Percentiles rank a stretch among this genome's conserved stretches.
phyloP scores from a whole-genome alignment of 2,888 invertebrate species.

The Diarsia dahlii region DNA sequence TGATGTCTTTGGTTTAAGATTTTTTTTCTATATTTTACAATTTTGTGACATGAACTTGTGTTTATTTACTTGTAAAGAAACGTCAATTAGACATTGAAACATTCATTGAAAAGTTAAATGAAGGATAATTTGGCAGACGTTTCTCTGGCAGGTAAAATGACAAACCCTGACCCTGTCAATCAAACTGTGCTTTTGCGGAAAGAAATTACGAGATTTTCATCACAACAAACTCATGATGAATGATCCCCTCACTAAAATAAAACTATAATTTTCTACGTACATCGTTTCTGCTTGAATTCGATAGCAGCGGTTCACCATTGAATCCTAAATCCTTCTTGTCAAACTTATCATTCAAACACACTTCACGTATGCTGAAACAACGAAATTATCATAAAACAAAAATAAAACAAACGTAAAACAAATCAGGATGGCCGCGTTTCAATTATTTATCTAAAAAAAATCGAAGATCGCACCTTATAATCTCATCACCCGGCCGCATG shows the following conservation, averaged over 20 bases:
- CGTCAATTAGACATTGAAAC: constrained; percentile 28
- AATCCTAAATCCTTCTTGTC: constrained; percentile 83
- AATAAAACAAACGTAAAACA: constrained; percentile 66
- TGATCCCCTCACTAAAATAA: not conserved
- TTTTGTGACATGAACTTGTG: constrained; percentile 23
- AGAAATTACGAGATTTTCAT: constrained; percentile 8
- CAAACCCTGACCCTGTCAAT: constrained; percentile 34
- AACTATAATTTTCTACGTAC: constrained; percentile 73
- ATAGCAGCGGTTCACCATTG: constrained; percentile 77
- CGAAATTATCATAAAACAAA: constrained; percentile 69
- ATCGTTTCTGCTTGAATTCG: constrained; percentile 79
- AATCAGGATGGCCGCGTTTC: constrained; percentile 78
- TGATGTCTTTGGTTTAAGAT: not conserved
- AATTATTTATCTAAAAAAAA: constrained; percentile 70
- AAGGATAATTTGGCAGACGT: constrained; percentile 16
- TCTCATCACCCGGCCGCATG: constrained; percentile 85
- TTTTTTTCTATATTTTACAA: not conserved
- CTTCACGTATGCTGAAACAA: constrained; percentile 85
- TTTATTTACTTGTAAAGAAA: constrained; percentile 11
- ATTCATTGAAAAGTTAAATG: constrained; percentile 14
- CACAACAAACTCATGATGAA: not conserved
- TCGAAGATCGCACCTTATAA: constrained; percentile 83
- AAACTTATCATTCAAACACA: constrained; percentile 85
- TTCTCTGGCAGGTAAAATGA: constrained; percentile 35
- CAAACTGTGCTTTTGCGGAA: constrained; percentile 8